Evolutionary conservation across 35 echinoderm and acorn worm species (phyloP).

Genomic region (Strongylocentrotus purpuratus): DNA sequence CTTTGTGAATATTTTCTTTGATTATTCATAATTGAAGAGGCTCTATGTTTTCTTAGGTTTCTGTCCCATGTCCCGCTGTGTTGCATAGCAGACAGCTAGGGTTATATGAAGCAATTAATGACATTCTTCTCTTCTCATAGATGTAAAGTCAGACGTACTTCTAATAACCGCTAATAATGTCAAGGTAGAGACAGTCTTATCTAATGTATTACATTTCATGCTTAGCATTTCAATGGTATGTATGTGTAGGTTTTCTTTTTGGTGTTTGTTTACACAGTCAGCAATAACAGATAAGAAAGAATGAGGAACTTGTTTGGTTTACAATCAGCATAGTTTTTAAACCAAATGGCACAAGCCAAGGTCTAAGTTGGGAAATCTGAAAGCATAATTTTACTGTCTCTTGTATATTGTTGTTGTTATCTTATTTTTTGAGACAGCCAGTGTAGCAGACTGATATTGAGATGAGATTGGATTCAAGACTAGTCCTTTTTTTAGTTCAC

Average conservation of each 20-base stretch:
- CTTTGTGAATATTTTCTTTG: conserved; percentile 42
- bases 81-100: not conserved
- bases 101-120: not conserved
- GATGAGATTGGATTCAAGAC: not conserved
- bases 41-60: not conserved
- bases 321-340: not conserved
- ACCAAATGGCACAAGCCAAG: not conserved
- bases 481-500: not conserved
- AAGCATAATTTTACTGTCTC: not conserved
- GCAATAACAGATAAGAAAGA: not conserved
- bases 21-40: conserved; percentile 30
- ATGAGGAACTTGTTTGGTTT: not conserved
- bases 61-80: not conserved
- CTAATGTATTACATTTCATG: not conserved
- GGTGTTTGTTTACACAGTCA: not conserved
- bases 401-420: not conserved
- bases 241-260: not conserved
- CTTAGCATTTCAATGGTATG: not conserved
- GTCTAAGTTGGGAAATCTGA: not conserved
- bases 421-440: not conserved
- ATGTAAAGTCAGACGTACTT: not conserved
- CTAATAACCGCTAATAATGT: not conserved
- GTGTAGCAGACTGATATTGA: not conserved
- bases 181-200: not conserved
- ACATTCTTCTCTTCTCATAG: not conserved